phyloP scores from a whole-genome alignment of 2,797 vertebrate species.

The Enteromius fasciolatus region DNA sequence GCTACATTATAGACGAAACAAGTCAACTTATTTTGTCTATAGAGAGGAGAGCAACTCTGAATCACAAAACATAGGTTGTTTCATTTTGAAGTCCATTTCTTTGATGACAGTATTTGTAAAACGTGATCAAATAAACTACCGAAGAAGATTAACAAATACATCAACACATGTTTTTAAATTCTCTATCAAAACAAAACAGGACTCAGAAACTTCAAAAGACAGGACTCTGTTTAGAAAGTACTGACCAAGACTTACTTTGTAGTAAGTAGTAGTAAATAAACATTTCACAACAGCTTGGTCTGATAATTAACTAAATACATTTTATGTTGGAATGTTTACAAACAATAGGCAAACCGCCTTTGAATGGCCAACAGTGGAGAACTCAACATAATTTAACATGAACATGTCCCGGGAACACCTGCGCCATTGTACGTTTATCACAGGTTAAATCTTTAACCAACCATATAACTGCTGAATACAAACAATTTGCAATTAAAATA shows the following conservation, averaged over 20 bases:
- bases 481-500: constrained; percentile 58
- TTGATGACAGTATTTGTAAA: not conserved
- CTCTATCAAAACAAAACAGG: not conserved
- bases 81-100: not conserved
- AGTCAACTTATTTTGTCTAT: not conserved
- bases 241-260: not conserved
- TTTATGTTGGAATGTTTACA: not conserved
- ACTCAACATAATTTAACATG: constrained; percentile 40
- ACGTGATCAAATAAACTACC: not conserved
- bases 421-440: constrained; percentile 10
- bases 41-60: not conserved
- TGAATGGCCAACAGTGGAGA: not conserved
- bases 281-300: not conserved
- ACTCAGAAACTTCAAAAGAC: not conserved
- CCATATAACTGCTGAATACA: constrained; percentile 56
- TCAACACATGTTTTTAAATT: not conserved
- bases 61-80: not conserved
- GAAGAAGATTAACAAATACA: not conserved
- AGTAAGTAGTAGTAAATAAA: not conserved
- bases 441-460: constrained; percentile 49
- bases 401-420: constrained; percentile 43
- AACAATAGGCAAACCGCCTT: not conserved
- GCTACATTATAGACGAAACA: not conserved
- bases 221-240: not conserved
- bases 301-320: constrained; percentile 1